phyloP scores from a whole-genome alignment of 1,140 invertebrate genomes.

The Sarcophaga bullata region DNA sequence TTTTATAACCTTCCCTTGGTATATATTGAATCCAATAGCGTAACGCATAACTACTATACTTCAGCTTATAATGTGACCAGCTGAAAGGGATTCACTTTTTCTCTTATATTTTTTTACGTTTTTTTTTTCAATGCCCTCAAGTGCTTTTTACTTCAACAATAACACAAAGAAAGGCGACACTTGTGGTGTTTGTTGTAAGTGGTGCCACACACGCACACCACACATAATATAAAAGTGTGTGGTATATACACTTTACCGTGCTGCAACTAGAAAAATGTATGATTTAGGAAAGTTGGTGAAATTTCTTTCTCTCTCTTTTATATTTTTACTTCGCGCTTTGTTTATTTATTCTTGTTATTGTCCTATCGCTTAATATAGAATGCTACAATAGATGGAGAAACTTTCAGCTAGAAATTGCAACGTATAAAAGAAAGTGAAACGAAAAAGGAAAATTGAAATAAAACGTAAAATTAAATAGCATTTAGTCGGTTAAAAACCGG shows the following conservation, averaged over 20 bases:
- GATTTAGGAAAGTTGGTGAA: background rate
- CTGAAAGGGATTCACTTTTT: background rate
- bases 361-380: too few species aligned
- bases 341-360: too few species aligned
- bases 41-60: background rate
- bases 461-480: constrained; percentile 7
- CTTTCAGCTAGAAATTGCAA: background rate
- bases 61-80: background rate
- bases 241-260: too few species aligned
- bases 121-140: background rate
- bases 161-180: background rate
- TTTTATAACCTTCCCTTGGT: constrained; percentile 22
- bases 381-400: too few species aligned
- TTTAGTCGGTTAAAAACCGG: background rate
- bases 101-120: too few species aligned
- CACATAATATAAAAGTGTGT: background rate
- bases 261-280: background rate
- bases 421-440: background rate
- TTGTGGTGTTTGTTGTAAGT: constrained; percentile 9
- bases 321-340: too few species aligned
- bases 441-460: background rate
- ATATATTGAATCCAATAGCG: background rate
- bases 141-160: background rate
- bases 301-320: too few species aligned
- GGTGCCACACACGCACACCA: too few species aligned